Base-by-base conservation (phyloP, 2,797 vertebrate genomes). In the Lophius americanus region DNA sequence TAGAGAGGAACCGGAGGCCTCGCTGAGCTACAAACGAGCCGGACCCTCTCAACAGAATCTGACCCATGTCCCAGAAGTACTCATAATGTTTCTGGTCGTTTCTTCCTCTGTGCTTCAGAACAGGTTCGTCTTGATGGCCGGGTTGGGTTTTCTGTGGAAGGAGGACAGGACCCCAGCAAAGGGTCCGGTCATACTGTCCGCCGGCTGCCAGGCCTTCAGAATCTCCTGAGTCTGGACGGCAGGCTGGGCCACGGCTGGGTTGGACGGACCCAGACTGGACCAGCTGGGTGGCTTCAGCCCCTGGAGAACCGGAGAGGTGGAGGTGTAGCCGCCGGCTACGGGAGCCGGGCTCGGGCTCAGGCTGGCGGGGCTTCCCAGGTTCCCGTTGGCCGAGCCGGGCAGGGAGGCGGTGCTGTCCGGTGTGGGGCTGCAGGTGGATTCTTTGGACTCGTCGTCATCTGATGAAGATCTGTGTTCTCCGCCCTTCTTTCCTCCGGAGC, bases 401-500 rank as follows among this genome's bases (percentile, higher is more conserved):
- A 97, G 89, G 5, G 96, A 97, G 7, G 96, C 97, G 2, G 97
- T 98, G 93, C 97, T 98, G 94, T 98, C 97, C 0, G 97, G 97
- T 0, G 97, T 98, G 36, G 95, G 96, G 91, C 96, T 98, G 92
- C 96, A 98, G 83, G 95, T 97, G 86, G 96, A 96, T 68, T 98
- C 97, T 81, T 98, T 98, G 76, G 96, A 97, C 74, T 98, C 96
- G 3, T 98, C 97, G 3, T 98, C 97, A 32, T 98, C 96, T 0
- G 96, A 98, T 3, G 96, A 97, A 55, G 95, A 96, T 42, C 95
- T 93, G 0, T 90, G 83, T 57, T 97, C 96, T 0, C 94, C 90
- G 9, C 93, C 91, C 79, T 98, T 98, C 83, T 93, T 90, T 7
- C 89, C 88, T 0, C 86, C 69, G 5, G 88, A 79, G 71, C 3